phyloP scores from a whole-genome alignment of 2,888 invertebrate species.

The Diplolepis rosae region DNA sequence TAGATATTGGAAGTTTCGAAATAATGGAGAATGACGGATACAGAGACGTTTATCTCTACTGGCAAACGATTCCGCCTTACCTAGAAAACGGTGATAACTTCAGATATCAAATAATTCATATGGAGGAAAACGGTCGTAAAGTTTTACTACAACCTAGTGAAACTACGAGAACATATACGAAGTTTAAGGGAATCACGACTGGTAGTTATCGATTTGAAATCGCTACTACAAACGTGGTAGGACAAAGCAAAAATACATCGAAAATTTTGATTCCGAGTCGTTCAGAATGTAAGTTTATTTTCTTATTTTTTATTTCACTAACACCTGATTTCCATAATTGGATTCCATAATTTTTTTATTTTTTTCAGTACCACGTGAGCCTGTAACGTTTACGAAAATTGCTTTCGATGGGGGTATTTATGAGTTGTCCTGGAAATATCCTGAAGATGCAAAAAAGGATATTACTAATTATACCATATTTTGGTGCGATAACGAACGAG shows the following conservation, averaged over 20 bases:
- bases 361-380: conserved; percentile 72
- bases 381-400: conserved; percentile 82
- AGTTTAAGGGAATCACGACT: conserved; percentile 75
- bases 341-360: too few species aligned
- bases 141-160: conserved; percentile 75
- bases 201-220: conserved; percentile 77
- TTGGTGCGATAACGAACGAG: conserved; percentile 81
- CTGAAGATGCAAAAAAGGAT: conserved; percentile 72
- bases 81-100: conserved; percentile 85
- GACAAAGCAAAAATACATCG: conserved; percentile 77
- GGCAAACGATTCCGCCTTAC: conserved; percentile 83
- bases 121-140: conserved; percentile 71
- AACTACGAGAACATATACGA: conserved; percentile 78
- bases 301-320: conserved; percentile 5
- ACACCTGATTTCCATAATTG: too few species aligned
- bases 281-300: conserved; percentile 73
- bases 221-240: conserved; percentile 78
- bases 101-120: conserved; percentile 78
- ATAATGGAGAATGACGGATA: conserved; percentile 74
- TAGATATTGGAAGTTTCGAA: conserved; percentile 85
- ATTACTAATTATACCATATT: conserved; percentile 86
- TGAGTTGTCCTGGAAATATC: conserved; percentile 84
- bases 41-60: conserved; percentile 83
- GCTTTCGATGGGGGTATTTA: conserved; percentile 83
- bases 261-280: conserved; percentile 79